Evolutionary conservation across 2,888 invertebrate species (phyloP).

Genomic region (Oligia fasciuncula): DNA sequence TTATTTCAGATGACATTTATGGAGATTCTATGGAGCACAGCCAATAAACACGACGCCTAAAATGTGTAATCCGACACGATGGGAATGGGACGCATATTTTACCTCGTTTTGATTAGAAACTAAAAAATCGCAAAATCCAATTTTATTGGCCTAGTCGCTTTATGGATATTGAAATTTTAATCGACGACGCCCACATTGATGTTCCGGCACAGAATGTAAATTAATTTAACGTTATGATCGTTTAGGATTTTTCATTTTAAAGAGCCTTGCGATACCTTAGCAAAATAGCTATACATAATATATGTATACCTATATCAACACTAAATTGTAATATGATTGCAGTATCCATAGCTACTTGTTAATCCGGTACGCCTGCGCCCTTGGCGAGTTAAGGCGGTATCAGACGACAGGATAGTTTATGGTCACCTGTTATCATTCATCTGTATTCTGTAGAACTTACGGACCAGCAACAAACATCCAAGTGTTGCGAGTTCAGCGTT

Average conservation of each 20-base stretch:
- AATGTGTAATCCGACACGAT: slow-evolving; percentile 75
- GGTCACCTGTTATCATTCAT: slow-evolving; percentile 81
- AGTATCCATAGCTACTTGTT: slow-evolving; percentile 49
- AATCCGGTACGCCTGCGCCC: slow-evolving; percentile 37
- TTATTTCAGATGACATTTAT: slow-evolving; percentile 87
- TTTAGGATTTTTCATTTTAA: slow-evolving; percentile 7
- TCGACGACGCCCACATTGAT: slow-evolving; percentile 41
- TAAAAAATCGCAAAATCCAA: slow-evolving; percentile 72
- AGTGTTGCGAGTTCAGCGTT: slow-evolving; percentile 56
- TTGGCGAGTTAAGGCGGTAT: slow-evolving; percentile 63
- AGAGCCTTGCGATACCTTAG: background rate
- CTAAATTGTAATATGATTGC: slow-evolving; percentile 16
- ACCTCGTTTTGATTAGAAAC: slow-evolving; percentile 69
- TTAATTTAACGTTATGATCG: slow-evolving; percentile 30
- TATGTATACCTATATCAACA: background rate
- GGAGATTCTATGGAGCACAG: slow-evolving; percentile 79
- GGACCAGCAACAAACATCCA: slow-evolving; percentile 50
- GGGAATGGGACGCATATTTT: slow-evolving; percentile 68
- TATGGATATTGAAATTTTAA: slow-evolving; percentile 58
- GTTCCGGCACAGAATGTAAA: slow-evolving; percentile 34
- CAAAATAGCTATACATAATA: background rate
- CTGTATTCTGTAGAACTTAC: slow-evolving; percentile 73
- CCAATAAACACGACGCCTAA: slow-evolving; percentile 80
- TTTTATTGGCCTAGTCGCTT: slow-evolving; percentile 60
- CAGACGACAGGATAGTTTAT: slow-evolving; percentile 84